Conservation (phyloP, 2,888 invertebrate genomes). For the Pollenia angustigena region DNA sequence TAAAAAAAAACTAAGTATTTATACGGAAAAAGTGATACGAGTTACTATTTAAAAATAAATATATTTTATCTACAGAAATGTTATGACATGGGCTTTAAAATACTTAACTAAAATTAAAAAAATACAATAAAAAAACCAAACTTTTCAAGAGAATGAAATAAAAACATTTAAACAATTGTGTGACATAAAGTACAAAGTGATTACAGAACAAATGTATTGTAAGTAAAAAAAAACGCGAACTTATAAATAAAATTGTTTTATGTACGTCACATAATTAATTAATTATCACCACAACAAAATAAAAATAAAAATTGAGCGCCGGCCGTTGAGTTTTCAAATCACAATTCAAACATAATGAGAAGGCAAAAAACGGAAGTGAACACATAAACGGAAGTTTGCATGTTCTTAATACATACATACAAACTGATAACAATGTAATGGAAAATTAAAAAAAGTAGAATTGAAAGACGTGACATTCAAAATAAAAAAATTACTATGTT, state of each 20-base stretch:
- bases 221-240: slow-evolving; percentile 2
- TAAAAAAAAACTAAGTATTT: background rate
- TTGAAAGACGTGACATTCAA: slow-evolving; percentile 50
- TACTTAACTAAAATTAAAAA: slow-evolving; percentile 26
- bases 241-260: background rate
- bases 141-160: slow-evolving; percentile 7
- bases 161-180: slow-evolving; percentile 21
- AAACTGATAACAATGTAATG: slow-evolving; percentile 41
- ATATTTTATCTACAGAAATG: slow-evolving; percentile 57
- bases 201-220: slow-evolving; percentile 17
- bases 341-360: slow-evolving; percentile 20
- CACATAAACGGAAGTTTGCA: slow-evolving; percentile 60
- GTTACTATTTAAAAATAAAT: slow-evolving; percentile 62
- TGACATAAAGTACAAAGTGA: slow-evolving; percentile 29
- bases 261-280: slow-evolving; percentile 53
- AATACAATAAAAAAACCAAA: background rate
- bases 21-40: slow-evolving; percentile 39
- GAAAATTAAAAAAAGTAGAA: slow-evolving; percentile 23
- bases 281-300: slow-evolving; percentile 44
- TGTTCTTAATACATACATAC: slow-evolving; percentile 37
- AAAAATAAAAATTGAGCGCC: slow-evolving; percentile 14
- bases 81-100: slow-evolving; percentile 39
- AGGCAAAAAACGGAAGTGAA: slow-evolving; percentile 58
- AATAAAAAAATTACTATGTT: slow-evolving; percentile 5
- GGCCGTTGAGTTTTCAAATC: slow-evolving; percentile 30